Conservation (phyloP, 2,797 vertebrate species). For the Pelochelys cantorii region DNA sequence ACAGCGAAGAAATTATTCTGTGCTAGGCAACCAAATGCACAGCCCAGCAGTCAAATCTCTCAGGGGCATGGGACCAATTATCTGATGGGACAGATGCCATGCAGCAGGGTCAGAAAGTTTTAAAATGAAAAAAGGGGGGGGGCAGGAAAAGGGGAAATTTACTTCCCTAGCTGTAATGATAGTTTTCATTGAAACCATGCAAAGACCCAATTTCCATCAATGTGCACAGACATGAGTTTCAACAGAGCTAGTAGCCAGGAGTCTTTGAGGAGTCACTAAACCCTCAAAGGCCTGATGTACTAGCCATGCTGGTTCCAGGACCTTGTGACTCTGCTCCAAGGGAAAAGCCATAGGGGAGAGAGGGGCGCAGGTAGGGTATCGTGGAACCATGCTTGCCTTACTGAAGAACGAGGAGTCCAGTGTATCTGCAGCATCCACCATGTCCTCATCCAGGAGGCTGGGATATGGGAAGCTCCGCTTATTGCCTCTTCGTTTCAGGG, state of each 20-base stretch:
- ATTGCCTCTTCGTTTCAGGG: constrained; percentile 79
- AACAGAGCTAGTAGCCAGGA: not conserved
- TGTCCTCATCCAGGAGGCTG: constrained; percentile 94
- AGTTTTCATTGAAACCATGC: too few relatives aligned
- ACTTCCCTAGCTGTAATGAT: too few relatives aligned
- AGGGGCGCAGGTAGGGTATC: not conserved
- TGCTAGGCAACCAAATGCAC: too few relatives aligned
- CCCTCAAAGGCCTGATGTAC: not conserved
- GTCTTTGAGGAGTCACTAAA: not conserved
- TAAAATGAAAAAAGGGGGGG: not conserved
- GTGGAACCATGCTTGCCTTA: constrained; percentile 87
- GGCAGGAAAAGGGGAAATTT: not conserved
- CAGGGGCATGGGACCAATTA: not conserved
- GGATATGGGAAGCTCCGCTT: constrained; percentile 90
- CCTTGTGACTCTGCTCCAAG: not conserved
- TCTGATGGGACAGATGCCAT: not conserved
- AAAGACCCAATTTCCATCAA: not conserved
- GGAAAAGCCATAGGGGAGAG: not conserved
- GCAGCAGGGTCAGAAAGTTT: not conserved
- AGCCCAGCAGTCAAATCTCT: not conserved
- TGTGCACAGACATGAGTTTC: not conserved
- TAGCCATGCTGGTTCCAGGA: too few relatives aligned
- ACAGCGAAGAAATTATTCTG: not conserved
- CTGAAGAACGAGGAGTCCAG: constrained; percentile 94
- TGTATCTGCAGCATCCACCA: constrained; percentile 86